Percentiles rank a stretch among this genome's conserved stretches.
Evolutionary conservation across 1,140 invertebrate genomes (phyloP).

Genomic region (Drosophila watanabei): DNA sequence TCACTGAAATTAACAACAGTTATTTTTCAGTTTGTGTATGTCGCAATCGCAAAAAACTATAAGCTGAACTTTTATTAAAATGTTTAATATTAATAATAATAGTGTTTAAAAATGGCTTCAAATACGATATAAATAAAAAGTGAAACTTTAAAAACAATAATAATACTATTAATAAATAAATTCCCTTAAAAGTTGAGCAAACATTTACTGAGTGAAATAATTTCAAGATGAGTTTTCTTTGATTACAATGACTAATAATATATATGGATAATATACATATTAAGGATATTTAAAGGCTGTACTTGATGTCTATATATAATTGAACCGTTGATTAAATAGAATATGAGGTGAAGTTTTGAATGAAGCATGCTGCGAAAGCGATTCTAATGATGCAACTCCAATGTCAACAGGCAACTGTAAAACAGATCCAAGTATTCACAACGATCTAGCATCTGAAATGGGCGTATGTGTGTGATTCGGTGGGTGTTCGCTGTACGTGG

Average conservation of each 20-base stretch:
- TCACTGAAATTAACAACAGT: background rate
- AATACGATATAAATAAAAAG: too few species aligned
- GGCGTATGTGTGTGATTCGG: slow-evolving; percentile 27
- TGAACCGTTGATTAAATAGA: background rate
- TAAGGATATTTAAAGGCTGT: too few species aligned
- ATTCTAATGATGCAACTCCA: slow-evolving; percentile 1
- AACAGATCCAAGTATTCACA: slow-evolving; percentile 1
- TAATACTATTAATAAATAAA: too few species aligned
- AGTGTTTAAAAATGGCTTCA: too few species aligned
- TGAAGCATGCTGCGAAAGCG: slow-evolving; percentile 33
- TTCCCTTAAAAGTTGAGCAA: too few species aligned
- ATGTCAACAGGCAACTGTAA: slow-evolving; percentile 14
- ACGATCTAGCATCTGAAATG: slow-evolving; percentile 27
- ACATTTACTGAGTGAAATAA: background rate
- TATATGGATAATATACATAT: too few species aligned
- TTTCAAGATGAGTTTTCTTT: background rate
- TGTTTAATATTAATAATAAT: background rate
- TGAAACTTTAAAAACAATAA: too few species aligned
- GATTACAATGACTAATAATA: background rate
- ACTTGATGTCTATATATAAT: background rate
- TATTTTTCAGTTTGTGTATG: slow-evolving; percentile 12
- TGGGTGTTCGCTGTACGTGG: slow-evolving; percentile 19
- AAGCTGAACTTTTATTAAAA: background rate
- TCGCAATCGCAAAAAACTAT: slow-evolving; percentile 13
- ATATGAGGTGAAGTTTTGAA: background rate